phyloP scores from a whole-genome alignment of 2,888 invertebrate genomes.

The Caenorhabditis sp. region DNA sequence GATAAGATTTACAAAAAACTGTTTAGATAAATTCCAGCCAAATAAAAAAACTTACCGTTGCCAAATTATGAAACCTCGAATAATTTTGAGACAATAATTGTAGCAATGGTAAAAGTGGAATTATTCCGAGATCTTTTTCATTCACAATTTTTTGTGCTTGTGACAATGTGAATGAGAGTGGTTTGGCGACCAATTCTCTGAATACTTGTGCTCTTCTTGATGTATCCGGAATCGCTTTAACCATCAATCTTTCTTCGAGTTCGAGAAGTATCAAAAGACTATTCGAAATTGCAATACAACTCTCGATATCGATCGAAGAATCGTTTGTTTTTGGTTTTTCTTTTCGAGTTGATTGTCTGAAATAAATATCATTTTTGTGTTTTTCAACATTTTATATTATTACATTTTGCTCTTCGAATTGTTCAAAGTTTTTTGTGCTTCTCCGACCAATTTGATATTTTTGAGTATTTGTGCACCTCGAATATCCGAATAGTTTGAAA shows the following conservation, averaged over 20 bases:
- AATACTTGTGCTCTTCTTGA: constrained; percentile 52
- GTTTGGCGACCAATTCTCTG: constrained; percentile 48
- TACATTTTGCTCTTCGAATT: constrained; percentile 25
- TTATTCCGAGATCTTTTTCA: constrained; percentile 41
- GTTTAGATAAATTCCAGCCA: no score
- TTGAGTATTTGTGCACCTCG: constrained; percentile 42
- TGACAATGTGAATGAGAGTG: constrained; percentile 38
- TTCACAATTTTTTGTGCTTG: constrained; percentile 42
- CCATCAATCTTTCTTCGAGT: constrained; percentile 46
- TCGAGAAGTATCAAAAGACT: constrained; percentile 42
- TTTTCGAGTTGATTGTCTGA: constrained; percentile 14
- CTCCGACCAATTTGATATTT: constrained; percentile 34
- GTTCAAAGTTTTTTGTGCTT: constrained; percentile 30
- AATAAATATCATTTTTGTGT: neutral
- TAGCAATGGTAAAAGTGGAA: constrained; percentile 50
- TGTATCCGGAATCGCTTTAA: constrained; percentile 49
- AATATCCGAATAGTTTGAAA: constrained; percentile 49
- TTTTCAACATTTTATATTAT: neutral
- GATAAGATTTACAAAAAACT: no score
- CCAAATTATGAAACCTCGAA: constrained; percentile 49
- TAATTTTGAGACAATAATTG: constrained; percentile 49
- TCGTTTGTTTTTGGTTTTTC: constrained; percentile 21
- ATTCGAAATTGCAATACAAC: constrained; percentile 40
- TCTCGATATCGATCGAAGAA: constrained; percentile 34
- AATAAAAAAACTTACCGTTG: constrained; percentile 44